These are phyloP conservation scores for Balaeniceps rex DNA, from an alignment of 2,113 vertebrate species.

Conservation along the genomic window DNA sequence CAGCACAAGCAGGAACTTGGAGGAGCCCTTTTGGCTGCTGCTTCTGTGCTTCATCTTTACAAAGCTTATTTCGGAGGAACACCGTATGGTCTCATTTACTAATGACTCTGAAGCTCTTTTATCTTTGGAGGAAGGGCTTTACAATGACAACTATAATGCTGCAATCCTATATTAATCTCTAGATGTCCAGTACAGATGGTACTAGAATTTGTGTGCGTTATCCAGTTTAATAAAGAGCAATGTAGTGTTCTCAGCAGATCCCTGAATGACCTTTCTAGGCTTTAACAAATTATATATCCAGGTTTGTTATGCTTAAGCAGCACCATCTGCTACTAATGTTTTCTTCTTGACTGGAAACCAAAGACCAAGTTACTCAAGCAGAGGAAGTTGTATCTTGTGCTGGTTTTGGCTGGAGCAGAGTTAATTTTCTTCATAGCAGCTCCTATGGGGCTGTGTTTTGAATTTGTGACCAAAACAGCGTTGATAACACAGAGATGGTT, in stretches of 20 bases:
- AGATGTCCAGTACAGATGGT: background rate
- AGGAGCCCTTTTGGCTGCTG: background rate
- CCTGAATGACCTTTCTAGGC: background rate
- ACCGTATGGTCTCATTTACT: background rate
- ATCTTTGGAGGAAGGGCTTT: background rate
- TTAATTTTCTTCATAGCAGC: no score
- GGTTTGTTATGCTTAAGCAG: background rate
- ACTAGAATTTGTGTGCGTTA: background rate
- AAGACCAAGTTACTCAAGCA: background rate
- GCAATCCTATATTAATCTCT: slow-evolving; percentile 13
- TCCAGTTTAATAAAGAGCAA: background rate
- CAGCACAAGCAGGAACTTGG: background rate
- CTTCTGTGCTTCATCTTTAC: background rate
- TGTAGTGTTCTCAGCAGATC: background rate
- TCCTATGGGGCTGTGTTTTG: no score
- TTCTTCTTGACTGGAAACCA: background rate
- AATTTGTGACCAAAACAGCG: no score
- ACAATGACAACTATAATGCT: background rate
- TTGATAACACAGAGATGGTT: no score
- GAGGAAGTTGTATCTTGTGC: background rate
- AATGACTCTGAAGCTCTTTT: background rate
- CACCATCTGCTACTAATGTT: background rate
- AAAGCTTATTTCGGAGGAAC: background rate
- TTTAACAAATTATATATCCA: background rate
- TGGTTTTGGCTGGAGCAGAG: no score